A percentile compares a stretch with the other conserved stretches of the same genome.
Evolutionary conservation across 2,888 invertebrate species (phyloP).

Genomic region (Erebia epiphron): DNA sequence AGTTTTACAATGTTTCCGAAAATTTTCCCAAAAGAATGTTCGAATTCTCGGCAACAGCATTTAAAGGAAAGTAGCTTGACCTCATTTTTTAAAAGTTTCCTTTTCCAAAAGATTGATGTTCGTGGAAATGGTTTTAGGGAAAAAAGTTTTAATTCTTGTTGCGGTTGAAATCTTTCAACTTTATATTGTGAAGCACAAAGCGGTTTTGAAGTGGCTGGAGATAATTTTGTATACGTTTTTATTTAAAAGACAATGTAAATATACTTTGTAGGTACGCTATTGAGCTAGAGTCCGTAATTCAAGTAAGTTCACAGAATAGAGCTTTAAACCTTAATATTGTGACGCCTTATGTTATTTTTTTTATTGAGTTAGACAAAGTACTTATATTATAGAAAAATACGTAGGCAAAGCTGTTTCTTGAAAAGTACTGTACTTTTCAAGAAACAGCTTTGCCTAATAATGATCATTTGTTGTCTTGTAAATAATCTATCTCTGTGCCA

Average conservation of each 20-base stretch:
- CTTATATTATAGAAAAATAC: too few species aligned
- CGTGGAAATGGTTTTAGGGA: conserved; percentile 51
- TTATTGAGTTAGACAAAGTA: too few species aligned
- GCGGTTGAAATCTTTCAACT: conserved; percentile 44
- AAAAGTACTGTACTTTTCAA: too few species aligned
- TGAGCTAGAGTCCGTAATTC: too few species aligned
- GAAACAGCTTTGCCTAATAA: too few species aligned
- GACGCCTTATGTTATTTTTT: too few species aligned
- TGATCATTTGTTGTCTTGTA: too few species aligned
- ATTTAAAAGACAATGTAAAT: background rate
- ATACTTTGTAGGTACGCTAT: too few species aligned
- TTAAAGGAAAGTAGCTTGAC: conserved; percentile 67
- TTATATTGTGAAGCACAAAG: conserved; percentile 30
- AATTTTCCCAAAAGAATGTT: conserved; percentile 55
- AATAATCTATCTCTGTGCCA: too few species aligned
- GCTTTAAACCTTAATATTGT: too few species aligned
- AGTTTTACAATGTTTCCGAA: conserved; percentile 46
- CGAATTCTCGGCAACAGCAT: conserved; percentile 63
- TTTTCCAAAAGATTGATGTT: conserved; percentile 74
- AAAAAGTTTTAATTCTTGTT: conserved; percentile 53
- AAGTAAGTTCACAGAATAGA: too few species aligned
- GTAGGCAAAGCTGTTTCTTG: too few species aligned
- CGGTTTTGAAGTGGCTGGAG: conserved; percentile 5
- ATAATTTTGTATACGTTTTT: conserved; percentile 10
- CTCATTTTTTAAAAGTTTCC: conserved; percentile 67